These are phyloP conservation scores for Kryptopterus vitreolus DNA, from an alignment of 2,797 vertebrate species.

Conservation along the genomic window DNA sequence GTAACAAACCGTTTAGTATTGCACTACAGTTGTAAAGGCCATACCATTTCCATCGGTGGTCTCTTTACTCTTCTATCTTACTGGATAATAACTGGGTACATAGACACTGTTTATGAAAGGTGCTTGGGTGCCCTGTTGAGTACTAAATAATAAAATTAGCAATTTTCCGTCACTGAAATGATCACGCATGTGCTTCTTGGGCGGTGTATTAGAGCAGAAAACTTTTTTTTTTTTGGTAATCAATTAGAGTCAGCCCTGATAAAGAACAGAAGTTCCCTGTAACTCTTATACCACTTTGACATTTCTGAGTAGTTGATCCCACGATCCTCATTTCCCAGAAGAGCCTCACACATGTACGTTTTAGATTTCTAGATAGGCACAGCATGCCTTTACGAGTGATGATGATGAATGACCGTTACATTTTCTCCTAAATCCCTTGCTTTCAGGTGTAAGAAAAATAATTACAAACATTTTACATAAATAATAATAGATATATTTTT, in stretches of 20 bases:
- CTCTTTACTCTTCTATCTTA: neutral
- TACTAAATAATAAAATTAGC: neutral
- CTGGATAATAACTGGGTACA: neutral
- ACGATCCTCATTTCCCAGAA: constrained; percentile 5
- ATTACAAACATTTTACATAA: neutral
- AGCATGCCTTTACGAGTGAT: neutral
- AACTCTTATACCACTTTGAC: neutral
- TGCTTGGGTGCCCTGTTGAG: neutral
- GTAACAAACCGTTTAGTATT: neutral
- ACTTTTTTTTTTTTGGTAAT: neutral
- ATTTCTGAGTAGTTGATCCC: neutral
- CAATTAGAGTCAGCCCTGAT: neutral
- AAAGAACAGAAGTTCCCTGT: constrained; percentile 3
- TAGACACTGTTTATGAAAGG: neutral
- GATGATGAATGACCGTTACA: no score
- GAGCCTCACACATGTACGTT: neutral
- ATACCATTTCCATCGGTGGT: neutral
- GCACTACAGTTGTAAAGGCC: neutral
- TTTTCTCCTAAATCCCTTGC: neutral
- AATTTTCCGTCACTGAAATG: neutral
- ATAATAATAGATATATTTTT: neutral
- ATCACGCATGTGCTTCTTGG: neutral
- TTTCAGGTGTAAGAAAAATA: neutral
- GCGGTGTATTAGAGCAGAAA: constrained; percentile 1
- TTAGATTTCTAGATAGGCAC: neutral